phyloP scores from a whole-genome alignment of 2,888 invertebrate genomes.

The Achlya flavicornis region DNA sequence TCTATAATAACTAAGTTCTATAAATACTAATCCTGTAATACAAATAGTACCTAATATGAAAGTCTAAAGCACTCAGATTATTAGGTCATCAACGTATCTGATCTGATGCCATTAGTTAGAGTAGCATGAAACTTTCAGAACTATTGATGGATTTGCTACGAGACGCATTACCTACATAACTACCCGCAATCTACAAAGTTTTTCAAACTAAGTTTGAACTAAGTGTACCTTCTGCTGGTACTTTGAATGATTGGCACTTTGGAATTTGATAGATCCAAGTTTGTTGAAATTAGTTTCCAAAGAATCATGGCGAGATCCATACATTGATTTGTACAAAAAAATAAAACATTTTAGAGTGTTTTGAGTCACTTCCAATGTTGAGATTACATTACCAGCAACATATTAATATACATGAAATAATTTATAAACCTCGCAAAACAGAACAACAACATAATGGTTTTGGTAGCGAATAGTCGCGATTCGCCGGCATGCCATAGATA shows the following conservation, averaged over 20 bases:
- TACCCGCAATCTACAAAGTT: not conserved
- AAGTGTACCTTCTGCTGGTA: constrained; percentile 2
- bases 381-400: too few species aligned
- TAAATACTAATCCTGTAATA: too few species aligned
- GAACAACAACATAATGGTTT: too few species aligned
- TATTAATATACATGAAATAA: too few species aligned
- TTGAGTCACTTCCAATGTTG: too few species aligned
- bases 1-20: too few species aligned
- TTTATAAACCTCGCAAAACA: too few species aligned
- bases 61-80: not conserved
- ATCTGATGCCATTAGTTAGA: not conserved
- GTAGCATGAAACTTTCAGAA: not conserved
- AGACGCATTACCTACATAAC: constrained; percentile 2
- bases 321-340: too few species aligned
- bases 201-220: constrained; percentile 1
- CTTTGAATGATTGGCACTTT: constrained; percentile 1
- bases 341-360: too few species aligned
- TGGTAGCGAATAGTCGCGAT: too few species aligned
- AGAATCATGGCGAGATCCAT: too few species aligned
- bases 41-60: not conserved
- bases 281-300: not conserved
- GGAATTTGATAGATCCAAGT: constrained; percentile 2
- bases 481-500: too few species aligned
- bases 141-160: constrained; percentile 3
- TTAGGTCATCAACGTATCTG: not conserved